phyloP scores from a whole-genome alignment of 2,888 invertebrate genomes.

The Pterobdella sp. region DNA sequence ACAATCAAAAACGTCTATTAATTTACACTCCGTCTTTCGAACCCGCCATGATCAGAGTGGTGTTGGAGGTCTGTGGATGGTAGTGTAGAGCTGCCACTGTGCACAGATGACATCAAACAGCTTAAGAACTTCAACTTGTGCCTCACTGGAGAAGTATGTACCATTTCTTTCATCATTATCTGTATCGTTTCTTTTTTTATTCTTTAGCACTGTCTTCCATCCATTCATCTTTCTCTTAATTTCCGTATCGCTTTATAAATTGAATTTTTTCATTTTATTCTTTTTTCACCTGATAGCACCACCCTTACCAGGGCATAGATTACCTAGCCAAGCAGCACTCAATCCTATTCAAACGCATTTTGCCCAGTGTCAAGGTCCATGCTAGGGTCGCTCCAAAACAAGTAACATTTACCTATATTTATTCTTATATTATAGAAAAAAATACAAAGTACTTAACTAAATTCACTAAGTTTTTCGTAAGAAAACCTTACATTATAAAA shows the following conservation, averaged over 20 bases:
- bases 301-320: slow-evolving; percentile 42
- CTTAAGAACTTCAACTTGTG: slow-evolving; percentile 77
- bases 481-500: too few relatives aligned
- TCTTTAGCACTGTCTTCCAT: too few relatives aligned
- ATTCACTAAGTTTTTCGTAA: too few relatives aligned
- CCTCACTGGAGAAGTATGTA: slow-evolving; percentile 78
- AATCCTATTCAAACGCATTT: slow-evolving; percentile 54
- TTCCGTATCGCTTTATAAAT: neutral
- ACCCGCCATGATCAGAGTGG: slow-evolving; percentile 48
- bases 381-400: slow-evolving; percentile 94
- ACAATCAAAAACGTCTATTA: too few relatives aligned
- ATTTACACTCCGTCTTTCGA: too few relatives aligned
- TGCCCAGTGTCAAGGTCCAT: slow-evolving; percentile 82
- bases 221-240: neutral
- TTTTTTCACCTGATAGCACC: neutral
- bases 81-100: slow-evolving; percentile 41
- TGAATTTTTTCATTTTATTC: neutral
- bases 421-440: too few relatives aligned
- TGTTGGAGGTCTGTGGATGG: slow-evolving; percentile 54
- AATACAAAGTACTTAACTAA: too few relatives aligned
- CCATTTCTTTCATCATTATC: neutral
- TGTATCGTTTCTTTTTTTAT: neutral
- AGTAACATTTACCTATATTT: too few relatives aligned
- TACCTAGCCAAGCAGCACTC: slow-evolving; percentile 42
- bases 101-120: slow-evolving; percentile 52